Conservation (phyloP, 1,140 invertebrate species). For the Procambarus virginalis region DNA sequence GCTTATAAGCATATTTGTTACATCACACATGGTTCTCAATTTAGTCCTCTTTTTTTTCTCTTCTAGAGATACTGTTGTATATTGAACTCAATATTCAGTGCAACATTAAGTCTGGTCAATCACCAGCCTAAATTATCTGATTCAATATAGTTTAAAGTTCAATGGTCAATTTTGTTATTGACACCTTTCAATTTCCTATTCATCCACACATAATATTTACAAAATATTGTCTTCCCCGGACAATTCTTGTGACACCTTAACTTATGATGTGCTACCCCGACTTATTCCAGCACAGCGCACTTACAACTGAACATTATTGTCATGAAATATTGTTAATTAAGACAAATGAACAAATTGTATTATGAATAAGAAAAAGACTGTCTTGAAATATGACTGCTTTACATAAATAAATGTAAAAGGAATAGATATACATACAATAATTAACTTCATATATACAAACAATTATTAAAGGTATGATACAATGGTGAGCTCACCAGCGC, state of each 20-base stretch:
- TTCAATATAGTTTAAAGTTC: neutral
- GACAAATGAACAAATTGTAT: neutral
- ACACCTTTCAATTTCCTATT: too few species aligned
- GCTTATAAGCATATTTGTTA: neutral
- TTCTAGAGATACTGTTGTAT: too few species aligned
- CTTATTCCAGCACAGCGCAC: neutral
- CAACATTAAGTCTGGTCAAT: too few species aligned
- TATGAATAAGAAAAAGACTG: neutral
- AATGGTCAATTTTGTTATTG: too few species aligned
- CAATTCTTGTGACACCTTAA: neutral
- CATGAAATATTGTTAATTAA: neutral
- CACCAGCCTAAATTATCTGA: neutral
- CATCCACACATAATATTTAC: too few species aligned
- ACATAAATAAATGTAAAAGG: constrained; percentile 3
- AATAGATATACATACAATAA: neutral
- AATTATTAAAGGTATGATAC: neutral
- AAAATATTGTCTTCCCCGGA: neutral
- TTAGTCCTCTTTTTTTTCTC: too few species aligned
- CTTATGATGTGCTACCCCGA: neutral
- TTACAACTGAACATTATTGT: neutral
- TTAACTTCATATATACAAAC: neutral
- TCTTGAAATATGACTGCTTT: neutral
- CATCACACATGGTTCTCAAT: neutral
- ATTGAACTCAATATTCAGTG: too few species aligned
- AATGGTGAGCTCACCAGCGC: constrained; percentile 22